These are phyloP conservation scores for Drosophila ironensis DNA, from an alignment of 1,140 invertebrate genomes.

Conservation along the genomic window DNA sequence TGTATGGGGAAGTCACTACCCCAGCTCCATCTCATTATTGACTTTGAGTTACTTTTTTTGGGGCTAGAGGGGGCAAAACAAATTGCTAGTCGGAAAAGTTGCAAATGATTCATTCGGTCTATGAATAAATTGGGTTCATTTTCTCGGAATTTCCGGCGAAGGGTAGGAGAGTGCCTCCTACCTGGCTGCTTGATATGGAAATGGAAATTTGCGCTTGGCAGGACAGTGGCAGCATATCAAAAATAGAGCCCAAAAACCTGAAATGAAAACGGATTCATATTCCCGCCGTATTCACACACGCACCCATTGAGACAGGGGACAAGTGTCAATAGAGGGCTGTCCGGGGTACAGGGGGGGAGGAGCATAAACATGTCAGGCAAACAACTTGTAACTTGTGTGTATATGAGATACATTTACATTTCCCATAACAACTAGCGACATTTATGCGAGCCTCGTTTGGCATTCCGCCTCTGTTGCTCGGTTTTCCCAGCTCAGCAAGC, in stretches of 20 bases:
- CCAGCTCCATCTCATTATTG: background rate
- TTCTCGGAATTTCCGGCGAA: conserved; percentile 12
- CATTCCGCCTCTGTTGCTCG: conserved; percentile 29
- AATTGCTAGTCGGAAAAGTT: conserved; percentile 27
- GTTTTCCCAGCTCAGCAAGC: background rate
- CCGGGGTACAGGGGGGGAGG: background rate
- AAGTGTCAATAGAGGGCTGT: conserved; percentile 34
- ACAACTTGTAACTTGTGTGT: conserved; percentile 62
- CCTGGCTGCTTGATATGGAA: conserved; percentile 16
- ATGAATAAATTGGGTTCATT: conserved; percentile 44
- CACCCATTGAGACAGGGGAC: conserved; percentile 36
- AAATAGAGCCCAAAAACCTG: conserved; percentile 36
- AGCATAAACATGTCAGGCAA: conserved; percentile 43
- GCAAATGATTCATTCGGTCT: conserved; percentile 21
- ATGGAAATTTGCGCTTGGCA: conserved; percentile 16
- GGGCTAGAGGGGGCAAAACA: background rate
- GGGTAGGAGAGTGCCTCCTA: conserved; percentile 3
- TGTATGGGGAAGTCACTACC: too few relatives aligned
- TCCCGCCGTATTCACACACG: conserved; percentile 6
- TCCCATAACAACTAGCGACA: conserved; percentile 59
- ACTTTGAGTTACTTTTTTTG: background rate
- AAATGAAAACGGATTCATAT: conserved; percentile 18
- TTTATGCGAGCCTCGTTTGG: conserved; percentile 48
- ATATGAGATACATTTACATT: conserved; percentile 55
- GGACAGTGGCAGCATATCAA: conserved; percentile 7